Conservation (phyloP, 2,888 invertebrate species). For the Congeria kusceri region DNA sequence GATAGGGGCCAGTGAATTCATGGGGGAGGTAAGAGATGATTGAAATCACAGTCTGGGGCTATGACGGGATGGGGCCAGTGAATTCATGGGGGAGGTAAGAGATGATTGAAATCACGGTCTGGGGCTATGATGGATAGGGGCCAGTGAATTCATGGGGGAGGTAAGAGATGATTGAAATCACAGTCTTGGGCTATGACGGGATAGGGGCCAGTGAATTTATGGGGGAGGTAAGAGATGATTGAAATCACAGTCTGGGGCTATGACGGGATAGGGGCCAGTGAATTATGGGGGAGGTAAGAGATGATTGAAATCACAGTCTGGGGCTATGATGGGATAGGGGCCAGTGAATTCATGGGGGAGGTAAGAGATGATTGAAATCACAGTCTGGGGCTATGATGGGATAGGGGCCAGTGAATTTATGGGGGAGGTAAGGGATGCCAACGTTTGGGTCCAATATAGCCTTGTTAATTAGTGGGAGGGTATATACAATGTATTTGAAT, state of each 20-base stretch:
- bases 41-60: slow-evolving; percentile 99
- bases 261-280: no score
- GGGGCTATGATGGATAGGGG: slow-evolving; percentile 97
- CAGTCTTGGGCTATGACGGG: slow-evolving; percentile 98
- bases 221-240: slow-evolving; percentile 90
- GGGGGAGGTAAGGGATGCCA: slow-evolving; percentile 95
- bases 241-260: slow-evolving; percentile 90
- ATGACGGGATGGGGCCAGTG: slow-evolving; percentile 92
- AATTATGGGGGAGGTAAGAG: no score
- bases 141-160: slow-evolving; percentile 91
- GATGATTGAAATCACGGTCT: slow-evolving; percentile 94
- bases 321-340: slow-evolving; percentile 96
- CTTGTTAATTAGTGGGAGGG: no score
- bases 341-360: slow-evolving; percentile 94
- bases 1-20: slow-evolving; percentile 94
- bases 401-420: slow-evolving; percentile 95
- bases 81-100: no score
- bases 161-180: slow-evolving; percentile 92
- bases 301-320: slow-evolving; percentile 98
- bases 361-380: slow-evolving; percentile 92
- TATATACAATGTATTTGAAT: no score
- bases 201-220: slow-evolving; percentile 95
- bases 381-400: slow-evolving; percentile 98
- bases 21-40: slow-evolving; percentile 96
- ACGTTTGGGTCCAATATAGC: no score